Evolutionary conservation across 2,888 invertebrate species (phyloP).

Genomic region (Dryadula phaetusa): DNA sequence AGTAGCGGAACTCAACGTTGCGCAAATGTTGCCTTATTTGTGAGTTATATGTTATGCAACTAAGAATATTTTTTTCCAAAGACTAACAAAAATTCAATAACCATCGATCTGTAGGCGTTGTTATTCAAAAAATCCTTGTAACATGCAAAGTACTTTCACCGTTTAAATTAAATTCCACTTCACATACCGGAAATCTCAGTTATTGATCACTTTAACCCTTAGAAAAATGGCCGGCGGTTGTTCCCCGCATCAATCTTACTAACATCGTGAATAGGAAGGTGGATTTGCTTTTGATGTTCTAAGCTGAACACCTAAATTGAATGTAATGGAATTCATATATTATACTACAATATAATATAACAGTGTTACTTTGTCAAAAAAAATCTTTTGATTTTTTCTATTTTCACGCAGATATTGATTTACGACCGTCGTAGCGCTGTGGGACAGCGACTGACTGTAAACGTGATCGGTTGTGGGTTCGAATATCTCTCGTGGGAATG

Average conservation of each 20-base stretch:
- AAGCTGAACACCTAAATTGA: neutral
- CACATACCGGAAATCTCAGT: constrained; percentile 13
- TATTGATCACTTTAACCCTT: constrained; percentile 16
- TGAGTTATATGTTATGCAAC: too few relatives aligned
- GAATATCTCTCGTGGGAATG: too few relatives aligned
- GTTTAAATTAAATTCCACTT: constrained; percentile 25
- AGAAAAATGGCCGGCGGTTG: constrained; percentile 1
- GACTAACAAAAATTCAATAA: neutral
- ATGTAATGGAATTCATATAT: neutral
- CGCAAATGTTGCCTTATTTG: too few relatives aligned
- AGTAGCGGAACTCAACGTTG: too few relatives aligned
- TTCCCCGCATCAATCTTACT: neutral
- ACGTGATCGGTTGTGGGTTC: too few relatives aligned
- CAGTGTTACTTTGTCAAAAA: too few relatives aligned
- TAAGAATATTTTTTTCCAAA: neutral
- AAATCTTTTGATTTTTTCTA: too few relatives aligned
- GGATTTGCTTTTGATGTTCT: neutral
- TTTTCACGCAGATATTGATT: too few relatives aligned
- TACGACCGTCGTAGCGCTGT: too few relatives aligned
- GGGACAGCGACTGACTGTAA: too few relatives aligned
- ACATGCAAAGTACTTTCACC: constrained; percentile 3
- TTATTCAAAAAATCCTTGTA: constrained; percentile 2
- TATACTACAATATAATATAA: neutral
- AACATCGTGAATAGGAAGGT: neutral
- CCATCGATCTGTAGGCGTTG: neutral